Evolutionary conservation across 2,888 invertebrate genomes (phyloP), one percentile per base, ranked within the genome.

Genomic region (Hypsopygia costalis): DNA sequence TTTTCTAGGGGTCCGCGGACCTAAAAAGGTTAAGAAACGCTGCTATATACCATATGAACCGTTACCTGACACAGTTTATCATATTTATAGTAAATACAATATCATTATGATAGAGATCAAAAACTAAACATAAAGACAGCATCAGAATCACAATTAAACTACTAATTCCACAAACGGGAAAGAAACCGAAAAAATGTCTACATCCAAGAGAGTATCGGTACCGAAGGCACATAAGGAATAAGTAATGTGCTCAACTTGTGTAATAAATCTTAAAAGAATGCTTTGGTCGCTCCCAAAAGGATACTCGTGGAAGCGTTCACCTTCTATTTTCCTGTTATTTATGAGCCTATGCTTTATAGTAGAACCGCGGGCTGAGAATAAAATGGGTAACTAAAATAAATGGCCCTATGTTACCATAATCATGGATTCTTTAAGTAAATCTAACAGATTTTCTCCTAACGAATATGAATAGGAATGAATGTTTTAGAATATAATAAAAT

Each of bases 181-280:
- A 52, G 48, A 52, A 54, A 45, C 52, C 50, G 51, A 55, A 74
- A 73, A 67, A 70, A 68, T 64, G 58, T 68, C 61, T 62, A 70
- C 62, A 68, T 74, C 64, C 64, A 69, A 58, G 62, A 64, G 66
- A 71, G 66, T 73, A 80, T 82, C 69, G 69, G 68, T 69, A 72
- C 71, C 62, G 64, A 70, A 76, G 72, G 79, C 79, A 80, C 80
- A 85, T 81, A 81, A 78, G 85, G 82, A 83, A 86, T 86, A 86
- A 87, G 82, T 83, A 85, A 86, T 86, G 85, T 78, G 75, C 72
- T 75, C 81, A 87, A 87, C 77, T 87, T 87, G 73, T 69, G 79
- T 78, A 83, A 88, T 88, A 87, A 88, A 88, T 88, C 87, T 87
- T 81, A 82, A 85, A 88, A 88, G 85, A 88, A 88, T 87, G 85